Conservation (phyloP, 2,113 vertebrate species). For the Thinocorus orbignyianus region DNA sequence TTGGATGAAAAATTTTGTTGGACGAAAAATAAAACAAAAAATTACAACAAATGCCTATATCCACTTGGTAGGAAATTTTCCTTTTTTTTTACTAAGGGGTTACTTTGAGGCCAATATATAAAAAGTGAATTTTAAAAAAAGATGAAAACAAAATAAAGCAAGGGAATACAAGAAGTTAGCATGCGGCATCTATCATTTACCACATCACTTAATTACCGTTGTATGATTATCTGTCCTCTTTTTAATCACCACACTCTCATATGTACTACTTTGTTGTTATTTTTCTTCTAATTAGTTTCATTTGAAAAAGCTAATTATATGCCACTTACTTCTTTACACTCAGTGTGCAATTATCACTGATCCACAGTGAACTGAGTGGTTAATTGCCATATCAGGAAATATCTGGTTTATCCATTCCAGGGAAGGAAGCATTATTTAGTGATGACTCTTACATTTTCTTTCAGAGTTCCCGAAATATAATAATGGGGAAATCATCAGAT, state of each 20-base stretch:
- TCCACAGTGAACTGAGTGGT: neutral
- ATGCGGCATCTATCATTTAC: neutral
- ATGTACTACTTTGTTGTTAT: neutral
- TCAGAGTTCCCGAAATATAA: neutral
- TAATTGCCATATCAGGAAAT: slow-evolving; percentile 28
- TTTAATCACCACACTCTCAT: slow-evolving; percentile 15
- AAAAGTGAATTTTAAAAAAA: neutral
- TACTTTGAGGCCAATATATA: neutral
- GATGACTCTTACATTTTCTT: neutral
- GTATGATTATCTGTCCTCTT: neutral
- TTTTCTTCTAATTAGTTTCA: slow-evolving; percentile 59
- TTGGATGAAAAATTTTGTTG: neutral
- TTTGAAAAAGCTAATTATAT: slow-evolving; percentile 37
- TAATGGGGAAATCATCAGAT: neutral
- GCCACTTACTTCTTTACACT: slow-evolving; percentile 39
- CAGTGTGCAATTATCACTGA: slow-evolving; percentile 2
- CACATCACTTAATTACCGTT: neutral
- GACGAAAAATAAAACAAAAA: neutral
- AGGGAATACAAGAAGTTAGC: neutral
- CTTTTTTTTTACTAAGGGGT: neutral
- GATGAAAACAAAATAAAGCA: neutral
- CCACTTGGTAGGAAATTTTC: neutral
- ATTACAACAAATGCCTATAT: neutral
- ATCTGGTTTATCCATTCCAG: neutral
- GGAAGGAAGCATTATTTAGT: neutral